Conservation (phyloP, 2,888 invertebrate genomes). For the Chirona hameri region DNA sequence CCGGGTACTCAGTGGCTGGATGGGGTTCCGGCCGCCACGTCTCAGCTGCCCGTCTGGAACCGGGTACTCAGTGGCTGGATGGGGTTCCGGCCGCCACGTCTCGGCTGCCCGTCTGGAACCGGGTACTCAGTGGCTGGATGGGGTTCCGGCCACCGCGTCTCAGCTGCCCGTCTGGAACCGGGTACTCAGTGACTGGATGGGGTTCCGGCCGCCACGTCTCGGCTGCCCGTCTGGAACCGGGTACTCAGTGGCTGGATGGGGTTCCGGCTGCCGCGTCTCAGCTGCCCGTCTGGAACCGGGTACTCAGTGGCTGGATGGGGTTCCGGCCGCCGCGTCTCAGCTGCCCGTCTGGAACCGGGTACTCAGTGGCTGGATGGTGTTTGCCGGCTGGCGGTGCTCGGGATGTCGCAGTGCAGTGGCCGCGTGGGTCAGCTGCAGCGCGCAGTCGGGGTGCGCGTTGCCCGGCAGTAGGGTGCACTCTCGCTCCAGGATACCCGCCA, state of each 20-base stretch:
- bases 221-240: background rate
- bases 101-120: too few species aligned
- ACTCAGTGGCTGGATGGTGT: slow-evolving; percentile 24
- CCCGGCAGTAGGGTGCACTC: slow-evolving; percentile 77
- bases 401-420: slow-evolving; percentile 74
- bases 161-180: background rate
- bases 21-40: too few species aligned
- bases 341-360: slow-evolving; percentile 22
- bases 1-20: too few species aligned
- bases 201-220: background rate
- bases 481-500: slow-evolving; percentile 81
- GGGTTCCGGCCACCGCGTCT: background rate
- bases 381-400: background rate
- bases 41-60: too few species aligned
- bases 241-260: too few species aligned
- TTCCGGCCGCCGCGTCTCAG: background rate
- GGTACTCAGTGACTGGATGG: too few species aligned
- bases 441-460: slow-evolving; percentile 76
- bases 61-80: too few species aligned
- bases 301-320: slow-evolving; percentile 26
- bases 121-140: too few species aligned
- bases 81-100: too few species aligned
- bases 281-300: slow-evolving; percentile 12
- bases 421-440: slow-evolving; percentile 83
- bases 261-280: background rate